Evolutionary conservation across 23 tunicate species (phyloP), one percentile per base, ranked within the genome.

Genomic region (Ascidia mentula): DNA sequence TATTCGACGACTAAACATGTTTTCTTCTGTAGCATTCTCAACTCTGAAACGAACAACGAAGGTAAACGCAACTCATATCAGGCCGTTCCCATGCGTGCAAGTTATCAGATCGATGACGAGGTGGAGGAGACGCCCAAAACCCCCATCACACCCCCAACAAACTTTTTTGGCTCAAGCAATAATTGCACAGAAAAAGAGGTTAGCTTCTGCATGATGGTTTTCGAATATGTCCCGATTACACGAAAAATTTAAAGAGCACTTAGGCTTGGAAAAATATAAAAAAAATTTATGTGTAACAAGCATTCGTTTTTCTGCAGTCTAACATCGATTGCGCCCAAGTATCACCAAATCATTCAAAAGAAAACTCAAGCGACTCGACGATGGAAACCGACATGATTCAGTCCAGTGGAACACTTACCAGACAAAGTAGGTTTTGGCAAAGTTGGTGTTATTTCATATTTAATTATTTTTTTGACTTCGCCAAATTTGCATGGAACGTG

Each of bases 61-160:
- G 92, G 92, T 0, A 88, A 78, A 69, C 31, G 88, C 0, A 88
- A 88, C 45, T 88, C 88, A 20, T 78, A 59, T 37, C 82, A 76
- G 69, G 75, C 88, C 22, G 72, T 72, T 0, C 85, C 89, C 1
- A 8, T 84, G 71, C 36, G 45, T 40, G 34, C 72, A 3, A 69
- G 82, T 0, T 77, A 78, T 18, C 60, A 36, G 32, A 46, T 88
- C 37, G 37, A 59, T 6, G 76, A 61, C 36, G 81, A 88, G 35
- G 69, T 60, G 33, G 88, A 83, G n/a, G 87, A 75, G 17, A 53
- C 59, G 4, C 88, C 94, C 33, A 72, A 46, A 32, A 88, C 94
- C 12, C 94, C 94, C 5, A 35, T 83, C 24, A 85, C 94, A 13
- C 88, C 94, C 18, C 86, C 94, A 0, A 81, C 86, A 13, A 39